Percentiles rank a stretch among this genome's conserved stretches.
Evolutionary conservation across 2,888 invertebrate species (phyloP).

Genomic region (Dendrolimus pini): DNA sequence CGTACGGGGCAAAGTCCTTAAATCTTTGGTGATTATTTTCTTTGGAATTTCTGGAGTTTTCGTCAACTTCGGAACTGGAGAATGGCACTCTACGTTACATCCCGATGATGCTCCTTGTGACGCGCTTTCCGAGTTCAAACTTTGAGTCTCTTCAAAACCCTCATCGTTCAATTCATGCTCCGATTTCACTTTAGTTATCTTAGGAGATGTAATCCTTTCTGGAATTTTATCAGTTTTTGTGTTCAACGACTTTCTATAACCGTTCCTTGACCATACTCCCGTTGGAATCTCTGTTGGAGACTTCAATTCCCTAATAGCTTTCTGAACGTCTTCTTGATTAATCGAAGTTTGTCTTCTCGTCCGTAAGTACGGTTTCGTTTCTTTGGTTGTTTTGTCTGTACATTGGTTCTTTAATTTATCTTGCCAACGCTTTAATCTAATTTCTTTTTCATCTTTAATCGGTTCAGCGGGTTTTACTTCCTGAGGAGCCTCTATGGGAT

Average conservation of each 20-base stretch:
- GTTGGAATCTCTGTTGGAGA: slow-evolving; percentile 78
- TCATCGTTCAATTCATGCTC: slow-evolving; percentile 90
- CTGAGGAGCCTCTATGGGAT: slow-evolving; percentile 54
- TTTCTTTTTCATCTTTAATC: slow-evolving; percentile 74
- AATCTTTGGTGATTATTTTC: slow-evolving; percentile 72
- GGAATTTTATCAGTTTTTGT: slow-evolving; percentile 39
- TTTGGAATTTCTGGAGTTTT: slow-evolving; percentile 60
- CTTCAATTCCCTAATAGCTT: slow-evolving; percentile 80
- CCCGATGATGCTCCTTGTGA: slow-evolving; percentile 90
- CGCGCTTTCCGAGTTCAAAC: slow-evolving; percentile 89
- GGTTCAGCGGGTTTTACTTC: slow-evolving; percentile 51
- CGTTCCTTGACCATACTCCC: slow-evolving; percentile 76
- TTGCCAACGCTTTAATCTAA: slow-evolving; percentile 82
- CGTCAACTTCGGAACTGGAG: slow-evolving; percentile 62
- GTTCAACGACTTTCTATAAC: slow-evolving; percentile 51
- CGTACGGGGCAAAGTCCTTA: slow-evolving; percentile 51
- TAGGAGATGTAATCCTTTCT: slow-evolving; percentile 58
- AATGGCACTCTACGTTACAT: slow-evolving; percentile 81
- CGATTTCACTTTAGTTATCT: slow-evolving; percentile 71
- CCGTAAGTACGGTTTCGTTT: slow-evolving; percentile 64
- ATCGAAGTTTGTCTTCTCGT: slow-evolving; percentile 81
- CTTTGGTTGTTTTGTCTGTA: slow-evolving; percentile 66
- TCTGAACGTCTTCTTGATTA: slow-evolving; percentile 82
- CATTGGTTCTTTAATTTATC: slow-evolving; percentile 79
- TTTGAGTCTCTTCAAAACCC: slow-evolving; percentile 94